Conservation (phyloP, 2,888 invertebrate genomes). For the Pyralis farinalis region DNA sequence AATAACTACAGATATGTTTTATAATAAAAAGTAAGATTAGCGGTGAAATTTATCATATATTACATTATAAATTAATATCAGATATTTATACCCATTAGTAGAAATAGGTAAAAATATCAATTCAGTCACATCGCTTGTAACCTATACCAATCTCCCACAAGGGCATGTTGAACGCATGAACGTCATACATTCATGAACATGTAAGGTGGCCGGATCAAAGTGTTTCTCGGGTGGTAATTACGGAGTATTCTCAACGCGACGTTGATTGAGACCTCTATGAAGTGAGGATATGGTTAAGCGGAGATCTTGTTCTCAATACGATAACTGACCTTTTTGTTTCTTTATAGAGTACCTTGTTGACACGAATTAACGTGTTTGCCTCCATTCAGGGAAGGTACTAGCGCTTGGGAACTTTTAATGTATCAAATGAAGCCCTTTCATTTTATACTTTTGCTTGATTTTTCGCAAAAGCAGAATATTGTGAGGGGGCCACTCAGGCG, state of each 20-base stretch:
- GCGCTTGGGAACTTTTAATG: too few species aligned
- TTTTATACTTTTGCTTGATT: too few species aligned
- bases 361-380: neutral
- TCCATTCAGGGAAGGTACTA: too few species aligned
- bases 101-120: too few species aligned
- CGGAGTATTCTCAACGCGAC: conserved; percentile 33
- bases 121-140: conserved; percentile 8
- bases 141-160: conserved; percentile 20
- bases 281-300: conserved; percentile 2
- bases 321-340: neutral
- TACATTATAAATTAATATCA: too few species aligned
- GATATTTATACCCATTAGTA: too few species aligned
- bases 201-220: conserved; percentile 63
- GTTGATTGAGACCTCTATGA: conserved; percentile 10
- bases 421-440: too few species aligned
- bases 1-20: too few species aligned
- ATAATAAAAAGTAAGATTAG: too few species aligned
- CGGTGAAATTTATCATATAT: too few species aligned
- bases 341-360: neutral
- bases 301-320: conserved; percentile 2
- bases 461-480: too few species aligned
- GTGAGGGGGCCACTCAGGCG: too few species aligned
- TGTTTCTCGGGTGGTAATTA: conserved; percentile 45
- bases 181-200: conserved; percentile 50
- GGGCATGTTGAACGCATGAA: conserved; percentile 43